Percentiles rank a stretch among this genome's conserved stretches.
phyloP scores from a whole-genome alignment of 2,113 vertebrate species.

The Aix galericulata region DNA sequence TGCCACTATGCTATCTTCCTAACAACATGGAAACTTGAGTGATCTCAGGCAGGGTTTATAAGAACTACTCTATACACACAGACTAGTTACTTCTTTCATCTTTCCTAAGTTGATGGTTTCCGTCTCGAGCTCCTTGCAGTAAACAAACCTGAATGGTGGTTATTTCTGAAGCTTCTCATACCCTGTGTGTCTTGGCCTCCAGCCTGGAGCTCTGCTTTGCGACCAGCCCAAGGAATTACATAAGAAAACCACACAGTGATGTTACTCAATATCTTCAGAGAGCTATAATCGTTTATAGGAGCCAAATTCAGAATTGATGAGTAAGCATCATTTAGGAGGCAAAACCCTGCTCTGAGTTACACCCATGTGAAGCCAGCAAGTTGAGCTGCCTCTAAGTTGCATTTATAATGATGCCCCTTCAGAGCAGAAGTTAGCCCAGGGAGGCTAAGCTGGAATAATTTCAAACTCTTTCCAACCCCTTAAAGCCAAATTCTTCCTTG shows the following conservation, averaged over 20 bases:
- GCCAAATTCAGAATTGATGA: constrained; percentile 43
- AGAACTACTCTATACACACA: background rate
- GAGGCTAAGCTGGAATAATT: background rate
- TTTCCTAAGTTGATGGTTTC: constrained; percentile 51
- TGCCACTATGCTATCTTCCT: accelerated
- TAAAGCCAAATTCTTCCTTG: constrained; percentile 52
- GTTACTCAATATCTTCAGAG: background rate
- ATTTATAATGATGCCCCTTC: background rate
- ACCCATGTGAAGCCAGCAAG: background rate
- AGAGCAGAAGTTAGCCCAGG: background rate
- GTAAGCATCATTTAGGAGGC: background rate
- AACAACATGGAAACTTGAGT: accelerated
- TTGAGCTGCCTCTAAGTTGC: background rate
- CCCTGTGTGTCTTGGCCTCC: constrained; percentile 21
- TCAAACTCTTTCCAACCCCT: constrained; percentile 29
- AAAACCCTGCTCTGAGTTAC: constrained; percentile 36
- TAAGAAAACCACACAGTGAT: constrained; percentile 21
- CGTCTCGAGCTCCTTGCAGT: background rate
- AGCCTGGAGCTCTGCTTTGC: constrained; percentile 35
- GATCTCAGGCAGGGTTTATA: background rate
- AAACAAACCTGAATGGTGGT: constrained; percentile 62
- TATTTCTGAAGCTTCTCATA: constrained; percentile 57
- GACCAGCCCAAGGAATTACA: constrained; percentile 15
- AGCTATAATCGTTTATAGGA: background rate
- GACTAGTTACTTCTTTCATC: background rate